A percentile compares a stretch with the other conserved stretches of the same genome.
phyloP scores from a whole-genome alignment of 2,888 invertebrate species.

The Sphaerophoria taeniata region DNA sequence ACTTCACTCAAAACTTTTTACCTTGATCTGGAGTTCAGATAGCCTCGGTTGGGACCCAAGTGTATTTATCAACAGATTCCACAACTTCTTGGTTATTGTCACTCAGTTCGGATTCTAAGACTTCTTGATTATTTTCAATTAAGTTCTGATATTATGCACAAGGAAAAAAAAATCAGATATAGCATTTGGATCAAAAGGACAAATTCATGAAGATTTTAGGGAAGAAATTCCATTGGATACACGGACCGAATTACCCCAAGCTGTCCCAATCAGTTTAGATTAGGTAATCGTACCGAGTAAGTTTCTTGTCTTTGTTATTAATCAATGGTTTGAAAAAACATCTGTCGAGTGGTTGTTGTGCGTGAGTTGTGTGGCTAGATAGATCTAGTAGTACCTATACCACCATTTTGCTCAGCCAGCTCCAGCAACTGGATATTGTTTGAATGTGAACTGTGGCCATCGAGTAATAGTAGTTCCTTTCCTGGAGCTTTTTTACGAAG shows the following conservation, averaged over 20 bases:
- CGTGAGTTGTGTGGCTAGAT: conserved; percentile 34
- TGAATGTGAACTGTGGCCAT: conserved; percentile 55
- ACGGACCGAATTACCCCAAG: conserved; percentile 11
- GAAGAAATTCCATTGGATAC: conserved; percentile 19
- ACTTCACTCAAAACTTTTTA: too few relatives aligned
- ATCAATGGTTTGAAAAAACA: conserved; percentile 41
- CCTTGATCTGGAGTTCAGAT: too few relatives aligned
- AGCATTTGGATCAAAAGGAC: too few relatives aligned
- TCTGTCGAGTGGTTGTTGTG: conserved; percentile 20
- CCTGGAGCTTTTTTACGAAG: conserved; percentile 74
- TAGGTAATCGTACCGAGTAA: conserved; percentile 18
- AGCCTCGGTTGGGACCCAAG: too few relatives aligned
- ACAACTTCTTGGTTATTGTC: too few relatives aligned
- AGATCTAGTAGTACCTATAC: conserved; percentile 35
- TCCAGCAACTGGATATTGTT: conserved; percentile 27
- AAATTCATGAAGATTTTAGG: too few relatives aligned
- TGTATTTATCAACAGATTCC: too few relatives aligned
- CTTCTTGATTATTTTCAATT: too few relatives aligned
- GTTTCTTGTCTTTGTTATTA: conserved; percentile 17
- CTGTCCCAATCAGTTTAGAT: conserved; percentile 21
- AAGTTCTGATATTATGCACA: too few relatives aligned
- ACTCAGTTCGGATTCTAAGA: too few relatives aligned
- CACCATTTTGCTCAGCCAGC: conserved; percentile 10
- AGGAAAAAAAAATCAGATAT: too few relatives aligned
- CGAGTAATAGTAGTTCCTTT: conserved; percentile 73